Conservation (phyloP, 2,113 vertebrate genomes). For the Apodemus speciosus region DNA sequence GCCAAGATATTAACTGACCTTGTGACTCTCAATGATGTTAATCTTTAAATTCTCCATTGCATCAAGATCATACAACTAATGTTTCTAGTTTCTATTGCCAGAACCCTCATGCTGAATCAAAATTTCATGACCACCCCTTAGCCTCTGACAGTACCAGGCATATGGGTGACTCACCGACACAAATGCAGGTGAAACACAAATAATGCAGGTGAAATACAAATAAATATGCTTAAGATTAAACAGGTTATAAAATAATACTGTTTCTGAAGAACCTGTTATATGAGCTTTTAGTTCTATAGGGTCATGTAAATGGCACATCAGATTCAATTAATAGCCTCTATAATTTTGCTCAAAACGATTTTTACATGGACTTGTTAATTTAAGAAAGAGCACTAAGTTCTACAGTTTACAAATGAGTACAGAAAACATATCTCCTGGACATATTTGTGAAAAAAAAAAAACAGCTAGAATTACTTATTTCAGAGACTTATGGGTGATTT, state of each 20-base stretch:
- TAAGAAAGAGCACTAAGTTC: neutral
- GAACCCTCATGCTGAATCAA: no score
- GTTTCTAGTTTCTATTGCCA: neutral
- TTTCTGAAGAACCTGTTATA: neutral
- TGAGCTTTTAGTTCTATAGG: neutral
- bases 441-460: neutral
- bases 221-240: neutral
- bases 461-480: neutral
- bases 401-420: slow-evolving; percentile 5
- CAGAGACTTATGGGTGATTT: neutral
- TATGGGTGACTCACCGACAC: neutral
- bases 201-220: neutral
- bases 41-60: neutral
- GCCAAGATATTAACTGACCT: neutral
- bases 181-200: neutral
- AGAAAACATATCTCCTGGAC: neutral
- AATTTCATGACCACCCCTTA: neutral
- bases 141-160: no score
- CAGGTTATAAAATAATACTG: neutral
- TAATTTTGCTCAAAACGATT: neutral
- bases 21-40: neutral
- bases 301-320: neutral
- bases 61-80: neutral
- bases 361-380: neutral
- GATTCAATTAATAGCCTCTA: neutral